Conservation (phyloP, 2,113 vertebrate species). For the Motacilla alba region DNA sequence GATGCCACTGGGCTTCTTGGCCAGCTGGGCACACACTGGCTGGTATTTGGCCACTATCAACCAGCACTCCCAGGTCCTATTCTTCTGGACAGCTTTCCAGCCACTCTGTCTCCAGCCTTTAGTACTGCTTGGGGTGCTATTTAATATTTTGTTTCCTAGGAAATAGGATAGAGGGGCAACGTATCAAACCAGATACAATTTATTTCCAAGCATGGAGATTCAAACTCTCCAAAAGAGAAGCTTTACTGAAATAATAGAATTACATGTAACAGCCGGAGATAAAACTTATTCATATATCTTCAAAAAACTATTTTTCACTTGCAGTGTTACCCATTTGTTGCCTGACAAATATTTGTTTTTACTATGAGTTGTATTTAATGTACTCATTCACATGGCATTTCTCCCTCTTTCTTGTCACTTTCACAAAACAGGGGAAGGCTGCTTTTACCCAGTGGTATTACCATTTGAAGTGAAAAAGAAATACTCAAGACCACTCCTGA, state of each 20-base stretch:
- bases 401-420: not conserved
- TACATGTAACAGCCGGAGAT: not conserved
- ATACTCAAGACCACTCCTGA: not conserved
- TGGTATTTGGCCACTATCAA: not conserved
- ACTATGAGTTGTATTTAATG: not conserved
- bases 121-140: not conserved
- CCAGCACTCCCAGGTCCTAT: not conserved
- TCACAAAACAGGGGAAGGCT: not conserved
- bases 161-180: not conserved
- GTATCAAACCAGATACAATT: not conserved
- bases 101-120: not conserved
- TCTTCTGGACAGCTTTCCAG: not conserved
- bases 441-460: not conserved
- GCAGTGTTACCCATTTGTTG: not conserved
- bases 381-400: not conserved
- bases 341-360: not conserved
- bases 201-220: not conserved
- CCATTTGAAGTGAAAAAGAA: not conserved
- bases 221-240: not conserved
- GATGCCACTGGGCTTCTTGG: not conserved
- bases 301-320: not conserved
- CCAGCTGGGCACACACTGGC: not conserved
- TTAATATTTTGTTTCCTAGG: not conserved
- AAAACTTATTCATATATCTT: not conserved
- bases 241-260: not conserved